Conservation (phyloP, 2,113 vertebrate species). For the Picathartes gymnocephalus region DNA sequence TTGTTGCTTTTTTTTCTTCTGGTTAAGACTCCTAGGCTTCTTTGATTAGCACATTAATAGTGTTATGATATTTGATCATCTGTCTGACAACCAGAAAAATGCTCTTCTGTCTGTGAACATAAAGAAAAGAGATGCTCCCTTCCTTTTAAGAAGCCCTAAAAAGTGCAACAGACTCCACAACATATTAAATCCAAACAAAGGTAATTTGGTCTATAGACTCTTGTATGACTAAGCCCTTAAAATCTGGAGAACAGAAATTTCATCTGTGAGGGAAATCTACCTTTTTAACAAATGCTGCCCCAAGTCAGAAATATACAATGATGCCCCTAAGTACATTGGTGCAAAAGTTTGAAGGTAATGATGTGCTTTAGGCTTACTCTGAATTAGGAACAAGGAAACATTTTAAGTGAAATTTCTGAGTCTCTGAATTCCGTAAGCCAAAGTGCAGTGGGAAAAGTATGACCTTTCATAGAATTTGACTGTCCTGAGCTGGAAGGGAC, state of each 20-base stretch:
- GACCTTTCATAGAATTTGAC: not conserved
- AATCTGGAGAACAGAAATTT: not conserved
- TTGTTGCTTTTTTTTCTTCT: too few species aligned
- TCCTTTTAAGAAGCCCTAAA: not conserved
- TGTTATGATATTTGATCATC: not conserved
- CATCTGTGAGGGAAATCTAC: not conserved
- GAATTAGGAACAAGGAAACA: not conserved
- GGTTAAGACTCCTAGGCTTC: fast-evolving
- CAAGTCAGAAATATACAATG: not conserved
- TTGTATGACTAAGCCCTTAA: not conserved
- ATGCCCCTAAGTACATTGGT: not conserved
- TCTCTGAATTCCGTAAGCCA: not conserved
- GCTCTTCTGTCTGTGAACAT: not conserved
- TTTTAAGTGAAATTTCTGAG: not conserved
- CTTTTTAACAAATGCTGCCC: not conserved
- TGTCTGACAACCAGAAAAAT: not conserved
- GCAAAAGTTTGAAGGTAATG: not conserved
- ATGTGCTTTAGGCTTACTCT: not conserved
- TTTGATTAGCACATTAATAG: not conserved
- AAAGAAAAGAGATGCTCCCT: not conserved
- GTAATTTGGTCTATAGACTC: not conserved
- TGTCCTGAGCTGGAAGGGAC: not conserved
- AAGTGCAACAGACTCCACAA: not conserved
- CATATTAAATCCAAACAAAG: not conserved
- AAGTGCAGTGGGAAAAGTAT: not conserved